These are phyloP conservation scores for Dipodomys ordii DNA, from an alignment of 2,113 vertebrate species.

Conservation along the genomic window DNA sequence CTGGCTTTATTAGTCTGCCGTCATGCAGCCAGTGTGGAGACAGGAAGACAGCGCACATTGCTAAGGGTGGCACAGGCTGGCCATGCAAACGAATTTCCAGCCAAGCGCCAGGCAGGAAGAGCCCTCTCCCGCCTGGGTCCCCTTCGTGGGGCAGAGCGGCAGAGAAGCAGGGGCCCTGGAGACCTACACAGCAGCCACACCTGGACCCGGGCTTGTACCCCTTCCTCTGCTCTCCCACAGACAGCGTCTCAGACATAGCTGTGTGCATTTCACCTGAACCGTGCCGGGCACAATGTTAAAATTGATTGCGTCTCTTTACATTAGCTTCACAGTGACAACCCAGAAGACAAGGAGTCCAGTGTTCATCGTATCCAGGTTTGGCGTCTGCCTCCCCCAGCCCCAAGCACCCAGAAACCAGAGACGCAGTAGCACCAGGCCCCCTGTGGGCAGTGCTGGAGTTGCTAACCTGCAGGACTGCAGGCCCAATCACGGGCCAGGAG, in stretches of 20 bases:
- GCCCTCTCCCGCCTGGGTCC: too few relatives aligned
- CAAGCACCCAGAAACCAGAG: constrained; percentile 57
- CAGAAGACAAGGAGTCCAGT: constrained; percentile 86
- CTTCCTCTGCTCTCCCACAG: constrained; percentile 82
- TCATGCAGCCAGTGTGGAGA: not conserved
- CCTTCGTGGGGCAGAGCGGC: too few relatives aligned
- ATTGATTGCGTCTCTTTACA: constrained; percentile 76
- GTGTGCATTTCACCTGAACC: constrained; percentile 78
- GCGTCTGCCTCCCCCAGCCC: constrained; percentile 44
- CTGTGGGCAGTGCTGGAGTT: not conserved
- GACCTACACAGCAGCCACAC: too few relatives aligned
- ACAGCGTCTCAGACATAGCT: constrained; percentile 80
- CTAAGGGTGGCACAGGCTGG: constrained; percentile 84
- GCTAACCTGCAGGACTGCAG: not conserved
- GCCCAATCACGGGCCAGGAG: not conserved
- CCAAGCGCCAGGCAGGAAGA: constrained; percentile 71
- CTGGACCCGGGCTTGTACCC: not conserved
- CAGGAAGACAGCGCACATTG: constrained; percentile 82
- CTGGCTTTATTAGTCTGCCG: constrained; percentile 77
- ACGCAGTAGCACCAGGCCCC: not conserved
- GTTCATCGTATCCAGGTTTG: constrained; percentile 75
- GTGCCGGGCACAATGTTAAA: constrained; percentile 79
- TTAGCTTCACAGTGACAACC: constrained; percentile 87
- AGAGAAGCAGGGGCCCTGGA: too few relatives aligned
- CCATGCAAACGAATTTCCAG: constrained; percentile 78